Base-by-base conservation (phyloP, 2,797 vertebrate genomes). In the Mus caroli region DNA sequence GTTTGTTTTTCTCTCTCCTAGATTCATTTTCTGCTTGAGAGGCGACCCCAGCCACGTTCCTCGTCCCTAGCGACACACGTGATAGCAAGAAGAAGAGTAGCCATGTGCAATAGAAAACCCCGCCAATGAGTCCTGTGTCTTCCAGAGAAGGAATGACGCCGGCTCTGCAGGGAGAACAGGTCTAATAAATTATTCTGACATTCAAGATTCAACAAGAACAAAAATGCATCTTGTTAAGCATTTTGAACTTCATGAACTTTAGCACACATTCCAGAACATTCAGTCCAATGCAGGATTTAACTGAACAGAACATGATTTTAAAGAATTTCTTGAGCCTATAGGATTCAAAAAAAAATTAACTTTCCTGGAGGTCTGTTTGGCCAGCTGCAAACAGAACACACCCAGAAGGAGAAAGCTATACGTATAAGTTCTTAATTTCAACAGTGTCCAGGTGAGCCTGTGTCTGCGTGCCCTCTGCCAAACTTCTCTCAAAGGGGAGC, bases 171-270 rank as follows among this genome's bases (percentile, higher is more conserved):
- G 34, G 28, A 71, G n/a, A 88, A 69, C 54, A 71, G 10, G 52
- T 8, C 67, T 84, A 60, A 46, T 58, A 92, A 54, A 86, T 82
- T 50, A 73, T 67, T 56, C 94, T 60, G 50, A 82, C 24, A 22
- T 54, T 85, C 73, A 54, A 12, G 40, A 84, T 67, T 62, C 90
- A 60, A 69, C 28, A 91, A 19, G 92, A 93, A n/a, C 93, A 80
- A 86, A 86, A 85, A 50, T 12, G 6, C 10, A 3, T 82, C 77
- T 83, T 69, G 17, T 60, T 87, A 71, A 92, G 40, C 43, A 50
- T 83, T 87, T 94, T 60, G 87, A 88, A 76, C 64, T 83, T 77
- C 34, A 37, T 92, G 17, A 73, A 84, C 37, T 46, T 67, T 6
- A 58, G 17, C 34, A 37, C 10, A 22, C 15, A n/a, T 85, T 86